phyloP scores from a whole-genome alignment of 2,888 invertebrate species.

The Mimas tiliae region DNA sequence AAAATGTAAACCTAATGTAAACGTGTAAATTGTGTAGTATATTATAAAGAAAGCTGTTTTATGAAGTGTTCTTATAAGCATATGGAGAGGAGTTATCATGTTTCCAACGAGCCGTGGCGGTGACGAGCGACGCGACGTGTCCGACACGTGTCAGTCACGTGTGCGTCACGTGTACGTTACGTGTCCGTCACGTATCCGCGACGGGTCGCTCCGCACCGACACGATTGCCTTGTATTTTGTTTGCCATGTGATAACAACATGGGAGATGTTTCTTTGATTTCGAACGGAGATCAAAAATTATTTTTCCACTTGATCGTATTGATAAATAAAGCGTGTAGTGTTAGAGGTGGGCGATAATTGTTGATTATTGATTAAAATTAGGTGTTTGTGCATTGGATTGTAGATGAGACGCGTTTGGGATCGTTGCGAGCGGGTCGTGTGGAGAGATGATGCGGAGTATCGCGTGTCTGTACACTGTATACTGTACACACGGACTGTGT shows the following conservation, averaged over 20 bases:
- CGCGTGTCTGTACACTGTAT: too few relatives aligned
- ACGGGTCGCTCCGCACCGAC: slow-evolving; percentile 43
- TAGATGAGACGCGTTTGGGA: slow-evolving; percentile 53
- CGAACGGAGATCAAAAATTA: slow-evolving; percentile 79
- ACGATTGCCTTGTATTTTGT: slow-evolving; percentile 71
- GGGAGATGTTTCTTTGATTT: slow-evolving; percentile 75
- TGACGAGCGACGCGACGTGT: slow-evolving; percentile 38
- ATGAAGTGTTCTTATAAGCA: slow-evolving; percentile 83
- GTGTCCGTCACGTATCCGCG: not conserved
- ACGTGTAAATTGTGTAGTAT: slow-evolving; percentile 84
- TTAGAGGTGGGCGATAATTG: slow-evolving; percentile 82
- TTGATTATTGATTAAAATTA: slow-evolving; percentile 85
- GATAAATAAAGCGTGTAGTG: slow-evolving; percentile 75
- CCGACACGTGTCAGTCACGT: not conserved
- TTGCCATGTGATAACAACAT: slow-evolving; percentile 70
- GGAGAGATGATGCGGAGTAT: not conserved
- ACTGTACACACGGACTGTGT: too few relatives aligned
- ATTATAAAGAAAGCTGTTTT: slow-evolving; percentile 79
- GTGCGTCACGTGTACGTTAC: not conserved
- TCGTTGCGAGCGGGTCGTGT: slow-evolving; percentile 27
- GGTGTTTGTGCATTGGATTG: slow-evolving; percentile 78
- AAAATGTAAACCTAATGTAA: slow-evolving; percentile 82
- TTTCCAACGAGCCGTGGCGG: slow-evolving; percentile 51
- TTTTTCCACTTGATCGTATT: slow-evolving; percentile 83
- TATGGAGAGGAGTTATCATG: slow-evolving; percentile 66